phyloP scores from a whole-genome alignment of 2,113 vertebrate species.

The Chaetodon auriga region DNA sequence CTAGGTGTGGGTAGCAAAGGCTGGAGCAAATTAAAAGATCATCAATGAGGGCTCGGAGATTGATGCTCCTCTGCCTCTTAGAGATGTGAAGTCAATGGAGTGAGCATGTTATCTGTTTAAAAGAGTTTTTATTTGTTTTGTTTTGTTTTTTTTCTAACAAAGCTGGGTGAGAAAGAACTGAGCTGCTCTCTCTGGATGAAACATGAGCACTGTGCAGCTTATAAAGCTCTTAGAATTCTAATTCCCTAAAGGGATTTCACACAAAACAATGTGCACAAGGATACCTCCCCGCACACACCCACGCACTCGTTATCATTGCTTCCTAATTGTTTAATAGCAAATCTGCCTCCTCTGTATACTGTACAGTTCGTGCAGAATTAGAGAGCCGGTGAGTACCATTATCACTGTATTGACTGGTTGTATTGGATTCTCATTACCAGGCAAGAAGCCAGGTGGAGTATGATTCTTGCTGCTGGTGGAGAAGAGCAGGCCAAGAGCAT shows the following conservation, averaged over 20 bases:
- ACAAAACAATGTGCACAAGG: conserved; percentile 11
- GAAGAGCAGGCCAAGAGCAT: conserved; percentile 18
- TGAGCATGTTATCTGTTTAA: conserved; percentile 21
- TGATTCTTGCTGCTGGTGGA: conserved; percentile 9
- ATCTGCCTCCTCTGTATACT: conserved; percentile 24
- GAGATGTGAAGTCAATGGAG: conserved; percentile 51
- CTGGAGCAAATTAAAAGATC: conserved; percentile 51
- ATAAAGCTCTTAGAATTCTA: conserved; percentile 20
- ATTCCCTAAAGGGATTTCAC: conserved; percentile 28
- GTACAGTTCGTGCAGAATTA: conserved; percentile 24
- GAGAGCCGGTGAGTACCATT: conserved; percentile 33
- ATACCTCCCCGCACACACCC: neutral
- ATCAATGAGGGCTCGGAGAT: conserved; percentile 15
- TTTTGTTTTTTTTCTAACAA: conserved; percentile 35
- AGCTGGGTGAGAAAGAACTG: neutral
- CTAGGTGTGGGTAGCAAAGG: neutral
- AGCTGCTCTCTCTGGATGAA: conserved; percentile 13
- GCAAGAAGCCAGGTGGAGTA: conserved; percentile 36
- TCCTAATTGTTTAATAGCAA: conserved; percentile 44
- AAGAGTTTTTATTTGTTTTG: neutral
- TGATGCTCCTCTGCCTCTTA: conserved; percentile 37
- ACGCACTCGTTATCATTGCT: neutral
- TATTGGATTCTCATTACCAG: conserved; percentile 59
- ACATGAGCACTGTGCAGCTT: conserved; percentile 3
- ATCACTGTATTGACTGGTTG: conserved; percentile 43